These are phyloP conservation scores for Aelia acuminata DNA, from an alignment of 2,888 invertebrate genomes.

Conservation along the genomic window DNA sequence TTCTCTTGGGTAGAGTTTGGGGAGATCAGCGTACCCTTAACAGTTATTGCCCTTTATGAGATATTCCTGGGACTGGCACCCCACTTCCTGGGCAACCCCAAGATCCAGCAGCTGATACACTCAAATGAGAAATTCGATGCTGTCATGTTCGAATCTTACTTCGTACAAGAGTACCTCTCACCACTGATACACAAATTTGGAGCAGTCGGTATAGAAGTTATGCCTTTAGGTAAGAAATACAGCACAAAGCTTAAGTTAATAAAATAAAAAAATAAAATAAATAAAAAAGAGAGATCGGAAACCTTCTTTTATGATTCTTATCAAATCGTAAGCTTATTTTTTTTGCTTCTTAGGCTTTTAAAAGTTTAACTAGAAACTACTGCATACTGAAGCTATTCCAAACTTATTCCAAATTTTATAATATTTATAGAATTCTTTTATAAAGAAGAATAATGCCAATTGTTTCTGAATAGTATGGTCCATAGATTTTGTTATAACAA, in stretches of 20 bases:
- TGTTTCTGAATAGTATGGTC: too few species aligned
- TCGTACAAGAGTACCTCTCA: constrained; percentile 48
- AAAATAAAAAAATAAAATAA: too few species aligned
- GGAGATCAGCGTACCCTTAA: neutral
- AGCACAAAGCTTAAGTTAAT: neutral
- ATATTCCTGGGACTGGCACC: neutral
- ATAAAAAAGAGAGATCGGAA: too few species aligned
- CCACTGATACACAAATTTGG: constrained; percentile 60
- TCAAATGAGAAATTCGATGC: constrained; percentile 58
- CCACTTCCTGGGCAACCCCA: neutral
- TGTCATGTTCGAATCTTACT: constrained; percentile 53
- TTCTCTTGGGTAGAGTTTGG: neutral
- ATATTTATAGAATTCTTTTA: too few species aligned
- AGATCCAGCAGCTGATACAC: constrained; percentile 53
- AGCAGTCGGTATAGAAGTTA: constrained; percentile 60
- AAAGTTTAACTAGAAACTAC: too few species aligned
- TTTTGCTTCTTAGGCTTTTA: too few species aligned
- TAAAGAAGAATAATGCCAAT: too few species aligned
- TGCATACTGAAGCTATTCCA: too few species aligned
- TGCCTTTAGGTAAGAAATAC: constrained; percentile 58
- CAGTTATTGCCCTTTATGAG: neutral
- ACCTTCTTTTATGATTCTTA: too few species aligned
- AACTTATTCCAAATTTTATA: too few species aligned
- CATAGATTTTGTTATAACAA: too few species aligned
- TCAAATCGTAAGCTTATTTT: too few species aligned